These are phyloP conservation scores for Chaenogobius annularis DNA, from an alignment of 2,113 vertebrate species.

Conservation along the genomic window DNA sequence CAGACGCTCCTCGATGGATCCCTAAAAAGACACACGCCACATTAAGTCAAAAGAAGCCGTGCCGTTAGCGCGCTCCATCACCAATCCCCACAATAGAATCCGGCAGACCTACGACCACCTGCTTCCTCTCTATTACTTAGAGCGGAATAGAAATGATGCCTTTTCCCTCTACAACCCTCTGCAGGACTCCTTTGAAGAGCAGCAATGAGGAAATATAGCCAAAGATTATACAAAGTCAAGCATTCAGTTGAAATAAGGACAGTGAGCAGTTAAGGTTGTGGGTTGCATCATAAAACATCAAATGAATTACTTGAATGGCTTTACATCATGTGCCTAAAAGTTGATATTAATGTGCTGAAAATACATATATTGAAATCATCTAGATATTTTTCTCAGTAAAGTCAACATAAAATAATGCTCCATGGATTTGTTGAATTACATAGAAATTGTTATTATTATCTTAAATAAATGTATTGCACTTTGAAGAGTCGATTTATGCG, in stretches of 20 bases:
- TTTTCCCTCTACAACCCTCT: constrained; percentile 37
- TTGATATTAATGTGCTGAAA: not conserved
- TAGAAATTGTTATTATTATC: too few species aligned
- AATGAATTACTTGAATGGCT: constrained; percentile 5
- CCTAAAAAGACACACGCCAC: constrained; percentile 66
- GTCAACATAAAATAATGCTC: not conserved
- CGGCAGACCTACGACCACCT: constrained; percentile 36
- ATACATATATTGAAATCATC: not conserved
- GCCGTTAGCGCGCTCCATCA: constrained; percentile 19
- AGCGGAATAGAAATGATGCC: constrained; percentile 48
- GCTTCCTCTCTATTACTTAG: constrained; percentile 53
- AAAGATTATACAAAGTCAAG: constrained; percentile 38
- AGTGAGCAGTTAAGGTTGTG: not conserved
- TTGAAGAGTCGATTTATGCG: not conserved
- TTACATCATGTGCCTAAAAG: constrained; percentile 14
- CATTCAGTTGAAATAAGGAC: constrained; percentile 33
- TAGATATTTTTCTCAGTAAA: not conserved
- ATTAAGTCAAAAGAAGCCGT: constrained; percentile 59
- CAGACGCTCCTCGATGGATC: constrained; percentile 89
- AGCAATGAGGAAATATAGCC: constrained; percentile 44
- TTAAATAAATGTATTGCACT: too few species aligned
- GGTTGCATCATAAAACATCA: constrained; percentile 20
- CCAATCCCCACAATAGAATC: constrained; percentile 39
- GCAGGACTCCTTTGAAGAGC: constrained; percentile 61
- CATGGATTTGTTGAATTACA: not conserved